A percentile compares a stretch with the other conserved stretches of the same genome.
Evolutionary conservation across 2,888 invertebrate species (phyloP).

Genomic region (Thecocarcelia acutangulata): DNA sequence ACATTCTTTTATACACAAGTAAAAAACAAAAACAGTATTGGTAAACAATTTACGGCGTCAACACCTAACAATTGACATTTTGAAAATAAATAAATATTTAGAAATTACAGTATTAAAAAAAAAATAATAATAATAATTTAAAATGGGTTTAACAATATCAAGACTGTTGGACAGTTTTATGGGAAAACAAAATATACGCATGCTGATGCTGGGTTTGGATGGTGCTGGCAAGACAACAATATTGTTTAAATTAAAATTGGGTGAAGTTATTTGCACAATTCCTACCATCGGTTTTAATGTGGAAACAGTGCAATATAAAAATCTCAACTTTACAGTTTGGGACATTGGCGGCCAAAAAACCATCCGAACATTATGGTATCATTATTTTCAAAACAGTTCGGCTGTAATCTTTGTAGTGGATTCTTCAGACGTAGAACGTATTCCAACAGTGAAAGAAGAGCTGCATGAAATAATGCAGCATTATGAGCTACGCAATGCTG

Average conservation of each 20-base stretch:
- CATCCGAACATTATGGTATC: constrained; percentile 76
- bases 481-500: constrained; percentile 72
- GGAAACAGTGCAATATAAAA: constrained; percentile 76
- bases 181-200: constrained; percentile 73
- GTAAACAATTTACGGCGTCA: constrained; percentile 13
- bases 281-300: constrained; percentile 79
- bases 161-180: constrained; percentile 72
- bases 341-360: constrained; percentile 77
- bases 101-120: constrained; percentile 12
- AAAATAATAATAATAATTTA: constrained; percentile 32
- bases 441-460: constrained; percentile 73
- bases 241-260: constrained; percentile 76
- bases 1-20: not conserved
- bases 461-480: constrained; percentile 73
- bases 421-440: constrained; percentile 73
- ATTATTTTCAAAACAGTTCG: constrained; percentile 74
- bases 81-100: constrained; percentile 4
- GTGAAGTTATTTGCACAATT: constrained; percentile 74
- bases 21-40: constrained; percentile 23
- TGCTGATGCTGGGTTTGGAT: constrained; percentile 77
- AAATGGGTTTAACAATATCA: constrained; percentile 74
- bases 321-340: constrained; percentile 77
- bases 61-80: constrained; percentile 14
- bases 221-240: constrained; percentile 78
- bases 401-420: constrained; percentile 77